Evolutionary conservation across 2,888 invertebrate species (phyloP).

Genomic region (Acrobasis suavella): DNA sequence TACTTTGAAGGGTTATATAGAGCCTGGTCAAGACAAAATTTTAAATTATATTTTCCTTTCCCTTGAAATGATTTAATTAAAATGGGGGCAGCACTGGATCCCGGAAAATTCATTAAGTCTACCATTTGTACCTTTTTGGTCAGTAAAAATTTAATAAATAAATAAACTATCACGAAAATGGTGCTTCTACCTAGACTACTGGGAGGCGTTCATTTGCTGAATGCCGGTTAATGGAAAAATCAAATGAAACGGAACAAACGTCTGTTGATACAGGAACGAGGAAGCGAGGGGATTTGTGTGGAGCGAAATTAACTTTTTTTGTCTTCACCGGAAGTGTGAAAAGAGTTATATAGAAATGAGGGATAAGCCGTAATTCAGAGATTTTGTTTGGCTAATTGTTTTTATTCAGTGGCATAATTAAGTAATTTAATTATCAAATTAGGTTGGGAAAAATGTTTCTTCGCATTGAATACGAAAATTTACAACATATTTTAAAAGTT

Average conservation of each 20-base stretch:
- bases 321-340: background rate
- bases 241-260: conserved; percentile 26
- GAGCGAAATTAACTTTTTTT: conserved; percentile 14
- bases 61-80: no score
- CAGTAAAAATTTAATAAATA: background rate
- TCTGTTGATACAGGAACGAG: conserved; percentile 21
- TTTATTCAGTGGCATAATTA: no score
- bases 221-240: conserved; percentile 38
- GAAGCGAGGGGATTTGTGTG: conserved; percentile 16
- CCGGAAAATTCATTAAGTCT: no score
- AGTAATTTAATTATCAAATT: no score
- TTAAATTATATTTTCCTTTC: no score
- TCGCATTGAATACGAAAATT: no score
- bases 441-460: no score
- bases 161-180: background rate
- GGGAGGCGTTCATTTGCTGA: conserved; percentile 25
- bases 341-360: conserved; percentile 11
- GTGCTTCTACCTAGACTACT: background rate
- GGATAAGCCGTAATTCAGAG: background rate
- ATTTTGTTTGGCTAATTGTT: background rate
- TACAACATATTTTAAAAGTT: no score
- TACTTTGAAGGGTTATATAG: no score
- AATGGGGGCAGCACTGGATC: no score
- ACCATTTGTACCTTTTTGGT: no score
- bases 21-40: no score